Evolutionary conservation across 1,140 invertebrate species (phyloP).

Genomic region (Ceratosolen fusciceps): DNA sequence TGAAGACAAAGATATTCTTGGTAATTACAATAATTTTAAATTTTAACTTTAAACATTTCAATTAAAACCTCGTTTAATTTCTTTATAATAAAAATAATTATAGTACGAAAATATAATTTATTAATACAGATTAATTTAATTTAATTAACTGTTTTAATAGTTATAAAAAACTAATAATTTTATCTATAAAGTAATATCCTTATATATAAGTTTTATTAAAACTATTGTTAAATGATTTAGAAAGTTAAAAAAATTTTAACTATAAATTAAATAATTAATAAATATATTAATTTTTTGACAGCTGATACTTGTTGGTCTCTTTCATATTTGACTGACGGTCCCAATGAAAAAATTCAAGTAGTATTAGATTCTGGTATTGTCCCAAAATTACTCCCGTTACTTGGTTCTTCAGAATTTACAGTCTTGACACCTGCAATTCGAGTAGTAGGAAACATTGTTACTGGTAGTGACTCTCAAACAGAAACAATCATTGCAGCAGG

Average conservation of each 20-base stretch:
- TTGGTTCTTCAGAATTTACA: slow-evolving; percentile 80
- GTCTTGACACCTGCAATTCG: slow-evolving; percentile 92
- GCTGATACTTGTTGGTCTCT: slow-evolving; percentile 97
- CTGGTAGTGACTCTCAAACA: slow-evolving; percentile 88
- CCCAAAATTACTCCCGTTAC: slow-evolving; percentile 81
- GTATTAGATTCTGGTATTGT: slow-evolving; percentile 83
- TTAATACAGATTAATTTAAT: no score
- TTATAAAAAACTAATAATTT: no score
- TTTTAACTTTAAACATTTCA: no score
- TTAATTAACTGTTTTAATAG: no score
- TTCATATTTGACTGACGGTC: slow-evolving; percentile 95
- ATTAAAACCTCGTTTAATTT: no score
- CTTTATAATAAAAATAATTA: no score
- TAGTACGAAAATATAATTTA: no score
- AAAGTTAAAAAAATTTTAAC: no score
- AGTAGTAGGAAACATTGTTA: slow-evolving; percentile 89
- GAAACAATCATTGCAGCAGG: slow-evolving; percentile 89
- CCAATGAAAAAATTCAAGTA: slow-evolving; percentile 92
- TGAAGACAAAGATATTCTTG: slow-evolving; percentile 82
- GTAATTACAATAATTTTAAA: slow-evolving; percentile 64
- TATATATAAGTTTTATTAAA: no score
- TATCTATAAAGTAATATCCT: no score
- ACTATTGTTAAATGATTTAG: no score
- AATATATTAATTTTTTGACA: slow-evolving; percentile 61
- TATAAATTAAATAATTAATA: no score